These are phyloP conservation scores for Pelagia noctiluca DNA, from an alignment of 30 jellyfish, hydroid and myxozoan genomes.

Conservation along the genomic window DNA sequence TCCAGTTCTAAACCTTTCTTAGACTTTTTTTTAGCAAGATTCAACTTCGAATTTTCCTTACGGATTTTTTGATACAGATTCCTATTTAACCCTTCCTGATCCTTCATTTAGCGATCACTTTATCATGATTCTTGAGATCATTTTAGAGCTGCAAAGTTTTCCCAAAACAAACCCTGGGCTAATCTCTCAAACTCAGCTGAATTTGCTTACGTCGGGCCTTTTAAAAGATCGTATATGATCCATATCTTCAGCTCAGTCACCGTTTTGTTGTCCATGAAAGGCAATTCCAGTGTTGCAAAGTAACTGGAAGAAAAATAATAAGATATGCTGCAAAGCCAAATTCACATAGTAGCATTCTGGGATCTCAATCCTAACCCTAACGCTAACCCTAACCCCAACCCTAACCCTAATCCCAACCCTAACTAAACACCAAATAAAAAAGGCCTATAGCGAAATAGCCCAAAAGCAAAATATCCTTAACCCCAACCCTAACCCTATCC, in stretches of 20 bases:
- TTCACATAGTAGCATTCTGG: no score
- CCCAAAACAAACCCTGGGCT: background rate
- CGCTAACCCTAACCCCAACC: no score
- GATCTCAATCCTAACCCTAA: no score
- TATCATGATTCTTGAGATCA: background rate
- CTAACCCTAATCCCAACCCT: no score
- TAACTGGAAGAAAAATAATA: conserved; percentile 20
- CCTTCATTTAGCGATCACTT: background rate
- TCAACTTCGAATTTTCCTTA: background rate
- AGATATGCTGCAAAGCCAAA: no score
- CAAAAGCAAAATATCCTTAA: no score
- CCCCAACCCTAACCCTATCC: no score
- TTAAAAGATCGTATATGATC: conserved; percentile 15
- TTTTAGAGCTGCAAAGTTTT: background rate
- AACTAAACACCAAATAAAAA: no score
- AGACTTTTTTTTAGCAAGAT: background rate
- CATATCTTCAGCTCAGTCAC: conserved; percentile 14
- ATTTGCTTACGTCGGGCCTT: conserved; percentile 19
- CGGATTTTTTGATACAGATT: background rate
- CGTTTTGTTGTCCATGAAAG: background rate
- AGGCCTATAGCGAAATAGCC: no score
- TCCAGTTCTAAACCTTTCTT: no score
- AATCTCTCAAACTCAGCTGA: no score
- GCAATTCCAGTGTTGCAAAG: conserved; percentile 25
- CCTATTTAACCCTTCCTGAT: background rate